Evolutionary conservation across 2,888 invertebrate genomes (phyloP), one percentile per base, ranked within the genome.

Genomic region (Lasius fuliginosus): DNA sequence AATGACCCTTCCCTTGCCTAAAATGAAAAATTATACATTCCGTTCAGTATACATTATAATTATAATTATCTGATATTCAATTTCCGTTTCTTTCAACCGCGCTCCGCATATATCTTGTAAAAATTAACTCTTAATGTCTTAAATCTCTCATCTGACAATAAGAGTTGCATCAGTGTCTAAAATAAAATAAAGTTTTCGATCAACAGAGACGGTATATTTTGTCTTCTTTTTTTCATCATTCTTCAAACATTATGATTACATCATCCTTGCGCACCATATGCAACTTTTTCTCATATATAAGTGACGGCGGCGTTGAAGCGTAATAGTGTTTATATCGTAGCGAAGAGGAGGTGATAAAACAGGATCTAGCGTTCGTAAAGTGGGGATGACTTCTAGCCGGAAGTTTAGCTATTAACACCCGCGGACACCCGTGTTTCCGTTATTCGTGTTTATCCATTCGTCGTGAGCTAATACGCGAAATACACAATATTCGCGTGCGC

Each of bases 301-400:
- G 3, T 11, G 9, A 42, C 23, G 30, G 23, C 1, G 23, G 42
- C 58, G 11, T 69, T 36, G 9, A 12, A 46, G 36, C n/a, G 12
- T 40, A 40, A 4, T 60, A 36, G 15, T 8, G 23, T 46, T 69
- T 60, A n/a, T 9, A 67, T 58, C n/a, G 15, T 1, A 30, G 12
- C n/a, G 36, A 74, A 4, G 36, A 36, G 9, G 36, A 69, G 27
- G 18, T 46, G 62, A 81, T 71, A 23, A 69, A 23, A 15, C 33
- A 79, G 69, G 1, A 69, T 40, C 9, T 12, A 58, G 36, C 6
- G 18, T 33, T 23, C 8, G 12, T 60, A 23, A 79, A 69, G 79
- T 79, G 69, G 69, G 79, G 60, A 60, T 46, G 12, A 71, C 33
- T 58, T 1, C 23, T 36, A 27, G 60, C 46, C 79, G 71, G 71